Base-by-base conservation (phyloP, 2,113 vertebrate species). In the Helogale parvula region DNA sequence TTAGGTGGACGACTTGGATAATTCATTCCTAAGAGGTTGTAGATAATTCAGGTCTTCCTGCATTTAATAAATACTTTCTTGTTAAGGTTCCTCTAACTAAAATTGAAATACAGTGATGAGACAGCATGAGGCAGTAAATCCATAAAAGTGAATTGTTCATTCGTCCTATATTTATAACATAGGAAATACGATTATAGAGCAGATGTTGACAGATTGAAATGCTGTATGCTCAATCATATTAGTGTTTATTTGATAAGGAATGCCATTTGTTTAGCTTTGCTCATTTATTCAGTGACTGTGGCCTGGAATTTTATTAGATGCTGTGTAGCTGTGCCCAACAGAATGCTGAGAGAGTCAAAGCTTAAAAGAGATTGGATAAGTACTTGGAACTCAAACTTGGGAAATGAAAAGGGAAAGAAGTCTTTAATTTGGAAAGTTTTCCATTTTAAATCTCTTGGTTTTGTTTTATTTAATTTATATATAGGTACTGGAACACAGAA, bases 171-270 rank as follows among this genome's bases (percentile, higher is more conserved):
- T 97, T 95, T 97, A 93, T 93, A 97, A 97, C 41, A 87, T 72
- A 96, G 88, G 83, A 96, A 96, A 95, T 95, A 96, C 0, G n/a
- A 97, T 97, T 96, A 84, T 96, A 94, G 82, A 96, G 86, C 91
- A 97, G 96, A 94, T 97, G 97, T 84, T 97, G 86, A 94, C 96
- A 97, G 95, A 96, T 83, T 98, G 77, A 97, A 97, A 95, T 97
- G 68, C 94, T 97, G 72, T 89, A 77, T 97, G 88, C 93, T 98
- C 94, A 97, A 88, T 97, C 94, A 97, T 94, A 82, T 97, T 98
- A 95, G 82, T 97, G 96, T 98, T 97, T 97, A 92, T 97, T 97
- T 97, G 93, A 98, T 95, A 97, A 98, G 83, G 57, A 93, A 95
- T 94, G 54, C 54, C 86, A 93, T 94, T 98, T 98, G 38, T 97